Evolutionary conservation across 2,113 vertebrate genomes (phyloP), one percentile per base, ranked within the genome.

Genomic region (Heterochromis multidens): DNA sequence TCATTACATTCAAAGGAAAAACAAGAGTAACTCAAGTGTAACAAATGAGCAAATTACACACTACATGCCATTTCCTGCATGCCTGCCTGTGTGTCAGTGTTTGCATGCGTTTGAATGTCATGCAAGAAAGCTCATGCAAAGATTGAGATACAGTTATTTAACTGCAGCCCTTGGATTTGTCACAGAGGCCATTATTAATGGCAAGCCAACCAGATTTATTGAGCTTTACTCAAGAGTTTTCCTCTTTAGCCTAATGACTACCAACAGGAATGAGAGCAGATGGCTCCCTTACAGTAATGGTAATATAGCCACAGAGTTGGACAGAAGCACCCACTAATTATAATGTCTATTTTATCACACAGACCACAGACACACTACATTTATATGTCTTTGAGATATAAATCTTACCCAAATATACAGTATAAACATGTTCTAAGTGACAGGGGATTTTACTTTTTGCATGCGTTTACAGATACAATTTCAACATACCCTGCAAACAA

Each of bases 161-260:
- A 83, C 52, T 52, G 85, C 87, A 86, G 74, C 35, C 40, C 56
- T 70, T 27, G 52, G 46, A 81, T 82, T 59, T 84, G 85, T 88
- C 40, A 14, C 84, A 67, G 31, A 82, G 79, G 78, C 82, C 88
- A 81, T 90, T 87, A 87, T 91, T 90, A 90, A 81, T 86, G 87
- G 56, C 72, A 56, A 81, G 85, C 37, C 63, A 79, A 60, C 8
- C 84, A 92, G 93, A 94, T 94, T 94, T 94, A 95, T 91, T 80
- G 89, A 91, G 87, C 87, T 90, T 78, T 85, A 86, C 83, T 90
- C 74, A 81, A 74, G 72, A 84, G 84, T 83, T 82, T 78, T 86
- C 89, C 87, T 89, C 92, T 94, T 95, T 91, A 94, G 80, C 82
- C 59, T 94, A 93, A 95, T 95, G 93, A 93, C 58, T 86, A 77